phyloP scores from a whole-genome alignment of 2,113 vertebrate genomes.

The Crypturellus undulatus region DNA sequence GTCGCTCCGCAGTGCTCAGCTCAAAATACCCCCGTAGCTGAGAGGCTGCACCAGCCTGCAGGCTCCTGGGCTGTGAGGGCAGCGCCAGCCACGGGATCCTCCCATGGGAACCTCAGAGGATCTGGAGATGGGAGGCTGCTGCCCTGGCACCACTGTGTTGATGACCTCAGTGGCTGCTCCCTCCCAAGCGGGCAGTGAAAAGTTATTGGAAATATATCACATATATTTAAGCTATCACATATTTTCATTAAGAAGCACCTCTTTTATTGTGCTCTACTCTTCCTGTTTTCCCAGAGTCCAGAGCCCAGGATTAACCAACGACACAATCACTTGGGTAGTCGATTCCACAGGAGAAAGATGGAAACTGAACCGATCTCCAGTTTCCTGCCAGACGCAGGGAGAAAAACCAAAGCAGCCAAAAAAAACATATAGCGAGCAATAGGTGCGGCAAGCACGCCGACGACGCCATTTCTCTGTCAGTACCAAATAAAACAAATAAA shows the following conservation, averaged over 20 bases:
- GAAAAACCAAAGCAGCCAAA: background rate
- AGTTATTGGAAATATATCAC: accelerated
- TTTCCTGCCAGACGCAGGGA: background rate
- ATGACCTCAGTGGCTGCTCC: background rate
- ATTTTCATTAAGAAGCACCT: background rate
- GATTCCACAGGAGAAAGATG: background rate
- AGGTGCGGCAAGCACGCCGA: too few relatives aligned
- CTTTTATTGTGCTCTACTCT: background rate
- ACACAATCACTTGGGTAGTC: background rate
- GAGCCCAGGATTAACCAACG: background rate
- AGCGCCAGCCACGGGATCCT: background rate
- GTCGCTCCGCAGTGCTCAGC: background rate
- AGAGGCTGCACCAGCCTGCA: background rate
- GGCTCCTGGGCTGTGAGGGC: background rate
- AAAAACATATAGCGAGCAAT: background rate
- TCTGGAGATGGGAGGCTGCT: background rate
- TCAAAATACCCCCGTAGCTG: slow-evolving; percentile 19
- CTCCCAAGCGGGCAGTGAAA: background rate
- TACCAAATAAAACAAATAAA: too few relatives aligned
- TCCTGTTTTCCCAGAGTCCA: background rate
- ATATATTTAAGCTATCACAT: accelerated
- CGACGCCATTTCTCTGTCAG: background rate
- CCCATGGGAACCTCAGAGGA: background rate
- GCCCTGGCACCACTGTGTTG: background rate
- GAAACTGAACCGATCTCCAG: background rate